phyloP scores from a whole-genome alignment of 2,113 vertebrate species.

The Murina feae region DNA sequence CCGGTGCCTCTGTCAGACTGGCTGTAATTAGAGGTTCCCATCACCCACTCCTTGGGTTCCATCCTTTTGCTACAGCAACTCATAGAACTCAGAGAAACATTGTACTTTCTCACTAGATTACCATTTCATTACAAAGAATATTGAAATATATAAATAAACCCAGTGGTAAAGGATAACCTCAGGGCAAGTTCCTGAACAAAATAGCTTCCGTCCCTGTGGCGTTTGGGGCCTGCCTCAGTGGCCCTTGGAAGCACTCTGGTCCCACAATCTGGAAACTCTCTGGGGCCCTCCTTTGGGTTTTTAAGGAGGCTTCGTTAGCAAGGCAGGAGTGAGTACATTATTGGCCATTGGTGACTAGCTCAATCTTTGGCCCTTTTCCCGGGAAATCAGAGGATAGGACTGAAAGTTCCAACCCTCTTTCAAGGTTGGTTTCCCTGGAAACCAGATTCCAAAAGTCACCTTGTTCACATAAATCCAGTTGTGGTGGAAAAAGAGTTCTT shows the following conservation, averaged over 20 bases:
- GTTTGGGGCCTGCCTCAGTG: not conserved
- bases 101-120: not conserved
- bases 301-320: not conserved
- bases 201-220: not conserved
- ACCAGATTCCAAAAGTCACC: not conserved
- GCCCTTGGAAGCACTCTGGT: not conserved
- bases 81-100: not conserved
- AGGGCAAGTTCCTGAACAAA: not conserved
- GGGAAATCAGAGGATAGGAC: too few species aligned
- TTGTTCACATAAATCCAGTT: not conserved
- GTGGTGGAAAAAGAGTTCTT: not conserved
- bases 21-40: not conserved
- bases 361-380: not conserved
- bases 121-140: not conserved
- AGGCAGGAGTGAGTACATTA: not conserved
- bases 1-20: not conserved
- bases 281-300: not conserved
- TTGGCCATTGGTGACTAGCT: not conserved
- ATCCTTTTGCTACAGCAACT: not conserved
- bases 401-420: not conserved
- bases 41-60: not conserved
- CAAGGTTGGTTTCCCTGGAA: not conserved
- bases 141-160: not conserved
- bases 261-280: too few species aligned
- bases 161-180: not conserved